Base-by-base conservation (phyloP, 1,140 invertebrate genomes). In the Drosophila leontia region DNA sequence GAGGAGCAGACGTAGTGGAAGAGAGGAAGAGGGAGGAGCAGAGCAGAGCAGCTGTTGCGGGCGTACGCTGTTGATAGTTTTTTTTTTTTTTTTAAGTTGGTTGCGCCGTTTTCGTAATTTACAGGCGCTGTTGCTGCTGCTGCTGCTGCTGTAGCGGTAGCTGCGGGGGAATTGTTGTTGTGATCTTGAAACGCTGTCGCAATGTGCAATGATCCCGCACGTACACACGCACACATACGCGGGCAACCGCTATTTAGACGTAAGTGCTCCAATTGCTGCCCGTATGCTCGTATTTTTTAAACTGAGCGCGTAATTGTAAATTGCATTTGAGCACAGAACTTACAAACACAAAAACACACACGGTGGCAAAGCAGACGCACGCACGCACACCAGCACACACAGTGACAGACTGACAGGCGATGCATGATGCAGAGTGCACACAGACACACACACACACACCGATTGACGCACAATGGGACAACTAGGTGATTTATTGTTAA, bases 131-230 rank as follows among this genome's bases (percentile, higher is more conserved):
- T n/a, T n/a, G 47, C 26, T 42, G 12, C 29, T 29, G 37, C 29
- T 29, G 37, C 15, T 15, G 13, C 12, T 11, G 39, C 32, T 11
- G n/a, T 9, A 12, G 37, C 47, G 58, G 47, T 34, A 26, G 37
- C 41, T 23, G 42, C 15, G 50, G 42, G 62, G 70, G 44, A 60
- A 45, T 62, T 68, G 75, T 34, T 37, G 75, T 84, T 86, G 78
- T 90, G 84, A 88, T 88, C 84, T 88, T 88, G 84, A 88, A 88
- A 90, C 85, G 81, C 81, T 88, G 84, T 90, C 85, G 85, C 80
- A 90, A 88, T 88, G 78, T 88, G 84, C 85, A 90, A 88, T 88
- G 84, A 88, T 88, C 84, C 84, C 84, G 77, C 74, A 71, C 63
- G 82, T 53, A 84, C 69, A 61, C 47, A 71, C 51, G 67, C 69